Percentiles rank a stretch among this genome's conserved stretches.
Evolutionary conservation across 2,113 vertebrate genomes (phyloP).

Genomic region (Otolemur garnettii): DNA sequence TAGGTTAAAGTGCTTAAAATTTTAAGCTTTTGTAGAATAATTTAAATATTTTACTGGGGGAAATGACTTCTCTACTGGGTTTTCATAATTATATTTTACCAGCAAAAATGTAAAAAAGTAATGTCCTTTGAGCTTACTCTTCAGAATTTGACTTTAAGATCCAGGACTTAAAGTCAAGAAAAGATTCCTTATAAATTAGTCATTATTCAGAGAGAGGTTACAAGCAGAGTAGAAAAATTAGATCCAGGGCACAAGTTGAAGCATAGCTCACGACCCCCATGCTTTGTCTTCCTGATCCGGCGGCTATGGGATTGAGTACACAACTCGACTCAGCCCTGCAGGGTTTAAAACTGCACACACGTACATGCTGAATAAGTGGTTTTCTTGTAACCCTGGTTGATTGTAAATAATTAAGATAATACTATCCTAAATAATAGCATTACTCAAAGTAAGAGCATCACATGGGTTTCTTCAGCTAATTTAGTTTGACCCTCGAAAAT

Average conservation of each 20-base stretch:
- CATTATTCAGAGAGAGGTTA: constrained; percentile 31
- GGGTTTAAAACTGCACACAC: not conserved
- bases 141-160: constrained; percentile 56
- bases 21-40: constrained; percentile 43
- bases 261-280: not conserved
- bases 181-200: constrained; percentile 4
- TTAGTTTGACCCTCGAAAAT: not conserved
- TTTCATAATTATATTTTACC: constrained; percentile 55
- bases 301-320: not conserved
- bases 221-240: constrained; percentile 10
- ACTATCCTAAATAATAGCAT: not conserved
- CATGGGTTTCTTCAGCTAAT: not conserved
- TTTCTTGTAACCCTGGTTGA: not conserved
- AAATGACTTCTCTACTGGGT: not conserved
- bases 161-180: not conserved
- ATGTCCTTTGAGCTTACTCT: not conserved
- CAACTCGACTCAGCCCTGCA: not conserved
- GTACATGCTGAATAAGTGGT: not conserved
- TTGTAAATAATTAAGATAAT: not conserved
- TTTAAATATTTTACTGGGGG: constrained; percentile 36
- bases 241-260: not conserved
- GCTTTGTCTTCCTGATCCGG: not conserved
- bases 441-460: not conserved
- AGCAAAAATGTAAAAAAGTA: not conserved
- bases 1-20: constrained; percentile 49